A percentile compares a stretch with the other conserved stretches of the same genome.
Evolutionary conservation across 2,113 vertebrate species (phyloP).

Genomic region (Chionodraco myersi): DNA sequence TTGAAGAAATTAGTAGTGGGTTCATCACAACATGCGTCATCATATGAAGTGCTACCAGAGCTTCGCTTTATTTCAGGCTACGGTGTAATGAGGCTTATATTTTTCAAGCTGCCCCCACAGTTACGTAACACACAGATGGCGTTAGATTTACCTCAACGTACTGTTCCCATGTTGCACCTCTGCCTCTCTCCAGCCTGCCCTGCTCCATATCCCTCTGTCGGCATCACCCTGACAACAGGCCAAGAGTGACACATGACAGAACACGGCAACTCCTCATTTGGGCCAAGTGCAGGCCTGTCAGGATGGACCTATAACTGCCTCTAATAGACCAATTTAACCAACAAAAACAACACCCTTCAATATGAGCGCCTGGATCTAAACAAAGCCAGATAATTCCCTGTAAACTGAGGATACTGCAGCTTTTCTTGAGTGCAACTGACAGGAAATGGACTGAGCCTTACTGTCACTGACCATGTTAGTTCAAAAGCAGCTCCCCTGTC

Average conservation of each 20-base stretch:
- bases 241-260: constrained; percentile 65
- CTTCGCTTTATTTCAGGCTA: constrained; percentile 18
- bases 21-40: constrained; percentile 2
- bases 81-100: constrained; percentile 31
- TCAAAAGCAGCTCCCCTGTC: background rate
- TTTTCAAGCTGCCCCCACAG: constrained; percentile 37
- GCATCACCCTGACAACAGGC: constrained; percentile 49
- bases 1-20: background rate
- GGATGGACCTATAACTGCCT: constrained; percentile 41
- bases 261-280: constrained; percentile 28
- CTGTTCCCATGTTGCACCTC: constrained; percentile 33
- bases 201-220: constrained; percentile 17
- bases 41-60: background rate
- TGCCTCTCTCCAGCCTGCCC: constrained; percentile 27
- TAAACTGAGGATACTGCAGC: background rate
- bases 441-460: background rate
- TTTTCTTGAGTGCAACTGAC: background rate
- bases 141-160: constrained; percentile 31
- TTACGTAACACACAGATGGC: constrained; percentile 62
- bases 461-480: background rate
- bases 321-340: constrained; percentile 30
- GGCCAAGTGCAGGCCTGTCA: constrained; percentile 28
- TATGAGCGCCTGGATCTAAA: background rate
- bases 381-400: background rate
- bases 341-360: background rate